Base-by-base conservation (phyloP, 2,888 invertebrate species). In the Rhagonycha lutea region DNA sequence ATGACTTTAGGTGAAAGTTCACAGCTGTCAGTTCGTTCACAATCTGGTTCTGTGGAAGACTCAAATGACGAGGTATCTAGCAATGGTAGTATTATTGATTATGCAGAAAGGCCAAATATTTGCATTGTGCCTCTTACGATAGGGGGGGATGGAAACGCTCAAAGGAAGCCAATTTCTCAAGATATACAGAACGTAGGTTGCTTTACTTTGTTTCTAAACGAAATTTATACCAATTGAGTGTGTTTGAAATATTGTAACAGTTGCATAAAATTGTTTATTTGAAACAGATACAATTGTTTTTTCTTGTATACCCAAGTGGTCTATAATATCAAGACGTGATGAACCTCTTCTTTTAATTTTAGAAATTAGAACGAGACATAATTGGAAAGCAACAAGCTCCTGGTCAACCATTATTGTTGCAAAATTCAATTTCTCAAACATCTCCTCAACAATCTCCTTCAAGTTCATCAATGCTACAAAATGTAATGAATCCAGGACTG, bases 91-190 rank as follows among this genome's bases (percentile, higher is more conserved):
- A 83, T 88, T 65, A 85, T 88, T 73, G 88, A 88, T 73, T 88
- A 80, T 82, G 86, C 68, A 86, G 63, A 87, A 81, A 87, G 86
- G 80, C 85, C 85, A 76, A 83, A 83, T 77, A 73, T 76, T 61
- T 77, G 79, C 73, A 84, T 81, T 73, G 77, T 80, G 18, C 79
- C 80, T 60, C 77, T 81, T 67, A 79, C 77, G 73, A 85, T 87
- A 76, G 90, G 92, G 81, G 47, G 47, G 47, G 93, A 93, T 80
- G 92, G 93, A 82, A 91, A 92, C 79, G 88, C 91, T 72, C 91
- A 92, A 81, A 92, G 93, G 83, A 92, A 93, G 86, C 92, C 92
- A 84, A 93, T 94, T 82, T 89, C 93, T 32, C 93, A 93, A 83
- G 94, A 94, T 85, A 86, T 92, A 78, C 90, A 90, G n/a, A 26